Evolutionary conservation across 2,113 vertebrate genomes (phyloP).

Genomic region (Megaceryle maxima): DNA sequence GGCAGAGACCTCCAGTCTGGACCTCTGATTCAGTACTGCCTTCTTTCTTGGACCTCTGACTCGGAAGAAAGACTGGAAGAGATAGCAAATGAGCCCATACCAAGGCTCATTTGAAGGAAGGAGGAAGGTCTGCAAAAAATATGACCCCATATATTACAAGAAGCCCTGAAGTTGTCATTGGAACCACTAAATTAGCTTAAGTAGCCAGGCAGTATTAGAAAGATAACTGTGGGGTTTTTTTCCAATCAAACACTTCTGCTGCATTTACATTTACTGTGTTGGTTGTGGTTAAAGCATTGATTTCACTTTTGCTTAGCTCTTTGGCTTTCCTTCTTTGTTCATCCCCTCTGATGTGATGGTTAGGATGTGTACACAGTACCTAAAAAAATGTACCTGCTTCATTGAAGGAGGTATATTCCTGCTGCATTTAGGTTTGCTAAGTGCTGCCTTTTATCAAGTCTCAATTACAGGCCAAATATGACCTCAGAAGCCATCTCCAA

Average conservation of each 20-base stretch:
- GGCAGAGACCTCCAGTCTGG: background rate
- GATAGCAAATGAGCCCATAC: background rate
- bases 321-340: background rate
- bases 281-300: background rate
- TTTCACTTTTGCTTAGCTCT: background rate
- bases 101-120: background rate
- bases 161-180: background rate
- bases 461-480: background rate
- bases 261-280: background rate
- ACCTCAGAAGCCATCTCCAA: background rate
- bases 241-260: background rate
- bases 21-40: background rate
- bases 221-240: background rate
- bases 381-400: background rate
- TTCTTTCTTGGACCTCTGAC: background rate
- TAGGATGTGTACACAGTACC: background rate
- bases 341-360: background rate
- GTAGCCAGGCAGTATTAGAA: background rate
- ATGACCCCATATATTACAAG: background rate
- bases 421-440: background rate
- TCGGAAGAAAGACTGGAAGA: background rate
- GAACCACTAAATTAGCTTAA: background rate
- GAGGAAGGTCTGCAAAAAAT: background rate
- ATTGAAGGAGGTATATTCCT: background rate
- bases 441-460: background rate